Evolutionary conservation across 2,888 invertebrate genomes (phyloP).

Genomic region (Pammene fasciana): DNA sequence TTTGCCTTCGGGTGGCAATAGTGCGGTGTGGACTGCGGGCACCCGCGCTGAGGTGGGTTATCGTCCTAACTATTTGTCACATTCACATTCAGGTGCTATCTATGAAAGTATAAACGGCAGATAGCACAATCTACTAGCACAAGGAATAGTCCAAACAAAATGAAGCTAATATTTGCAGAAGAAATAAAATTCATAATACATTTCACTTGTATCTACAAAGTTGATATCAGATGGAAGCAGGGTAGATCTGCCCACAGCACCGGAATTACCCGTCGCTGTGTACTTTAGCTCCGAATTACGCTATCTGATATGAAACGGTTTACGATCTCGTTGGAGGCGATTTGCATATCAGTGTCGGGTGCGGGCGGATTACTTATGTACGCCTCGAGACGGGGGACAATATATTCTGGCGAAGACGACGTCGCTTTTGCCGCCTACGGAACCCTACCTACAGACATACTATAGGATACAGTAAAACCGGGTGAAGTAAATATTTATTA

Average conservation of each 20-base stretch:
- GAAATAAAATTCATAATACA: conserved; percentile 39
- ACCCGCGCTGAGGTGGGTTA: conserved; percentile 41
- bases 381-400: conserved; percentile 65
- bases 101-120: conserved; percentile 10
- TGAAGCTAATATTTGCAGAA: conserved; percentile 4
- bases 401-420: conserved; percentile 72
- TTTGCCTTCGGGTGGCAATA: conserved; percentile 14
- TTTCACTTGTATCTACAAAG: conserved; percentile 1
- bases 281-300: conserved; percentile 68
- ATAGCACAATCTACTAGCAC: background rate
- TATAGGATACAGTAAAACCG: conserved; percentile 19
- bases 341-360: conserved; percentile 76
- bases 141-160: background rate
- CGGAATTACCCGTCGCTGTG: conserved; percentile 54
- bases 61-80: conserved; percentile 41
- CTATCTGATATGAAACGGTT: conserved; percentile 77
- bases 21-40: conserved; percentile 36
- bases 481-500: background rate
- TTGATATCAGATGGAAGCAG: conserved; percentile 30
- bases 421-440: conserved; percentile 70
- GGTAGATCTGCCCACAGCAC: conserved; percentile 32
- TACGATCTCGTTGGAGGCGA: conserved; percentile 73
- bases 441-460: conserved; percentile 47
- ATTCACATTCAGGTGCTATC: conserved; percentile 35
- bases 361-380: conserved; percentile 55